Evolutionary conservation across 2,888 invertebrate genomes (phyloP).

Genomic region (Thecocarcelia acutangulata): DNA sequence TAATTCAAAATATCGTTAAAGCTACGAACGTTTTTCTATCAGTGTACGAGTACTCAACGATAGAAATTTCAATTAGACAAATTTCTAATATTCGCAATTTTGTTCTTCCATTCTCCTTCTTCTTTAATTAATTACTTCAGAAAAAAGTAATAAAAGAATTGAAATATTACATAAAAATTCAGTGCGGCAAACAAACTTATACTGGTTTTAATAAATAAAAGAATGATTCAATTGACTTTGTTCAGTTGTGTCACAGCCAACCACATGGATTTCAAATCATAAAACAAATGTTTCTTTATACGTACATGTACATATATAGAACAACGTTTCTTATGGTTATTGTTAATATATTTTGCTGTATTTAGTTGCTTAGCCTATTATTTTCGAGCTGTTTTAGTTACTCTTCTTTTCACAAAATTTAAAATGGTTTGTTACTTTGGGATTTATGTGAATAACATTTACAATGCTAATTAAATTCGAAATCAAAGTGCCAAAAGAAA

Average conservation of each 20-base stretch:
- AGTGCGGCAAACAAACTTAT: not conserved
- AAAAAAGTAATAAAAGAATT: not conserved
- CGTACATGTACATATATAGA: not conserved
- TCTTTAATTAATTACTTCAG: no score
- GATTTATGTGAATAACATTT: no score
- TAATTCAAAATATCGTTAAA: no score
- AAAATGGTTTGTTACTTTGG: not conserved
- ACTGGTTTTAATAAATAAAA: conserved; percentile 6
- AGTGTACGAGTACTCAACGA: no score
- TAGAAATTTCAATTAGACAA: no score
- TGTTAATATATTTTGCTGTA: conserved; percentile 10
- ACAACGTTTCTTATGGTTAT: conserved; percentile 34
- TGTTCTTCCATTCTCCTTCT: no score
- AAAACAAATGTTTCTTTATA: conserved; percentile 21
- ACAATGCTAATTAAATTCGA: no score
- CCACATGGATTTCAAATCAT: conserved; percentile 28
- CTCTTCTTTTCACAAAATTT: conserved; percentile 1
- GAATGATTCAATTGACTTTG: conserved; percentile 23
- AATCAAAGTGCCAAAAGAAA: no score
- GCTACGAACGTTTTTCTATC: no score
- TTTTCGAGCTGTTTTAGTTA: no score
- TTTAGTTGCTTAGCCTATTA: not conserved
- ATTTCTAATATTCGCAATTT: no score
- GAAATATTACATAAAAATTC: conserved; percentile 21
- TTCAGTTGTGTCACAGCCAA: not conserved